phyloP scores from a whole-genome alignment of 2,113 vertebrate genomes.

The Anthoscopus minutus region DNA sequence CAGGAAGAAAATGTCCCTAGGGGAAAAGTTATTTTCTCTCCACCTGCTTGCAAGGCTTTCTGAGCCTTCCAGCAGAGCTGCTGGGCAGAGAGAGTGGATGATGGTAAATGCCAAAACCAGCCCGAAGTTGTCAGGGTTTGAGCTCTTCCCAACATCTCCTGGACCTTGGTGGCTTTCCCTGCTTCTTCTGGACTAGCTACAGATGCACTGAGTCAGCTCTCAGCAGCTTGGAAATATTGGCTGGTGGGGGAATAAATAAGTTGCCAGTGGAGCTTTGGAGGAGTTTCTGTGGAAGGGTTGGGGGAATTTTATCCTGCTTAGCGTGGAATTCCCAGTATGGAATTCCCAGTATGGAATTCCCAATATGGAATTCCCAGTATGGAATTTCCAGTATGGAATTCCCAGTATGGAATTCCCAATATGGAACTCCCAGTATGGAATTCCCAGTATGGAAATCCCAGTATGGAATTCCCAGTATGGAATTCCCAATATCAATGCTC shows the following conservation, averaged over 20 bases:
- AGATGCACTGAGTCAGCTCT: neutral
- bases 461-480: neutral
- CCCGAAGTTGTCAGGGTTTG: neutral
- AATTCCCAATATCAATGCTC: accelerated
- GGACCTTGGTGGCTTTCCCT: neutral
- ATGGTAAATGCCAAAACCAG: neutral
- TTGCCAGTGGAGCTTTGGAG: neutral
- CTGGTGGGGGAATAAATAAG: neutral
- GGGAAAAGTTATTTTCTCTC: neutral
- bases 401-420: neutral
- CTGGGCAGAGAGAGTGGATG: neutral
- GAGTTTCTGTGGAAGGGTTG: neutral
- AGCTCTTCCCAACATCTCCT: neutral
- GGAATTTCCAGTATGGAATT: too few relatives aligned
- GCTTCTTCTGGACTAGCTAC: neutral
- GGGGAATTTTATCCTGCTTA: neutral
- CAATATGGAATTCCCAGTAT: accelerated
- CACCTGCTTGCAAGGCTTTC: neutral
- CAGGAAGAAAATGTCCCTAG: conserved; percentile 8
- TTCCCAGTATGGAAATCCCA: neutral
- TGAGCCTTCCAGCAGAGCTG: neutral
- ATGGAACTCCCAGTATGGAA: too few relatives aligned
- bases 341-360: neutral
- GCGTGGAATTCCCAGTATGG: neutral
- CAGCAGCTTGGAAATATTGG: neutral